phyloP scores from a whole-genome alignment of 1,140 invertebrate genomes.

The Hestina assimilis region DNA sequence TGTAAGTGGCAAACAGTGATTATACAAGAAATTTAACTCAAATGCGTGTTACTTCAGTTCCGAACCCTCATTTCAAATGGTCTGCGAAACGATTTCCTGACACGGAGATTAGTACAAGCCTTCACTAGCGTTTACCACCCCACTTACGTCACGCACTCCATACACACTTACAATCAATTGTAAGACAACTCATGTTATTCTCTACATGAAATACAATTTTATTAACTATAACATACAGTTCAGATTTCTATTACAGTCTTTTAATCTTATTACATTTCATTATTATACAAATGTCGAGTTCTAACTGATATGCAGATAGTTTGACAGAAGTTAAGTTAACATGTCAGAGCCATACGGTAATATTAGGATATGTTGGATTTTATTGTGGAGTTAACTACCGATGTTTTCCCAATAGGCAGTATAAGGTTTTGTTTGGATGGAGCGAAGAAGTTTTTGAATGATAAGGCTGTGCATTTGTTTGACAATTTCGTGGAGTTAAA shows the following conservation, averaged over 20 bases:
- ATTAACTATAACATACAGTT: conserved; percentile 40
- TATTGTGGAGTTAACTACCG: too few relatives aligned
- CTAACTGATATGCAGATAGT: conserved; percentile 54
- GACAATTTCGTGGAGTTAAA: too few relatives aligned
- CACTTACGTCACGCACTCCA: conserved; percentile 76
- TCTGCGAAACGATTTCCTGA: conserved; percentile 77
- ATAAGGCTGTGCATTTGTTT: too few relatives aligned
- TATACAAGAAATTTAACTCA: conserved; percentile 67
- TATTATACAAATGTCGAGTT: neutral
- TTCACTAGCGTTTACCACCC: conserved; percentile 72
- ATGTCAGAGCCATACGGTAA: conserved; percentile 65
- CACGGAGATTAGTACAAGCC: conserved; percentile 78
- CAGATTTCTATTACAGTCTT: conserved; percentile 32
- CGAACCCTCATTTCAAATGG: conserved; percentile 72
- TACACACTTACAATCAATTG: conserved; percentile 44
- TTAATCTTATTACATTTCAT: neutral
- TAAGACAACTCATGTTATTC: conserved; percentile 45
- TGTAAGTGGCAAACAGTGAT: conserved; percentile 56
- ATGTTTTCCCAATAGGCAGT: too few relatives aligned
- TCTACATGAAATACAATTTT: conserved; percentile 44
- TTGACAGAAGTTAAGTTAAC: conserved; percentile 76
- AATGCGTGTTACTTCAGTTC: conserved; percentile 67
- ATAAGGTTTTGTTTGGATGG: too few relatives aligned
- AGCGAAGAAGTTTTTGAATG: too few relatives aligned
- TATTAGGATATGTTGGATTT: conserved; percentile 35